These are phyloP conservation scores for Pollachius pollachius DNA, from an alignment of 2,113 vertebrate species.

Conservation along the genomic window DNA sequence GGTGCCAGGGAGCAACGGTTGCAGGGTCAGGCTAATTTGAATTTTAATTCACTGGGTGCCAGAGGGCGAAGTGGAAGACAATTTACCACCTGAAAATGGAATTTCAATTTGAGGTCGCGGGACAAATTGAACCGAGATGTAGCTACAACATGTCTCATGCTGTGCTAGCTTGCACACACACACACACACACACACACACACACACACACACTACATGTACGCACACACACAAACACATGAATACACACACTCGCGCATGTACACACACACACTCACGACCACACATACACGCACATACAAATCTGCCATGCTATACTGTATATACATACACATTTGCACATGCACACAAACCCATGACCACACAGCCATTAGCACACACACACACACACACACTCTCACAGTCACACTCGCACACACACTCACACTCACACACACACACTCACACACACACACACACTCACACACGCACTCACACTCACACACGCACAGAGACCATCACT, in stretches of 20 bases:
- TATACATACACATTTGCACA: slow-evolving; percentile 3
- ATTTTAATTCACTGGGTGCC: slow-evolving; percentile 76
- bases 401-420: slow-evolving; percentile 10
- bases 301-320: neutral
- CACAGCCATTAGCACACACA: slow-evolving; percentile 26
- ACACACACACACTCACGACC: slow-evolving; percentile 31
- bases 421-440: slow-evolving; percentile 18
- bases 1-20: slow-evolving; percentile 59
- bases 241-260: slow-evolving; percentile 14
- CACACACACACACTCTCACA: slow-evolving; percentile 18
- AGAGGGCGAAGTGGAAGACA: slow-evolving; percentile 75
- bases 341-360: slow-evolving; percentile 14
- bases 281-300: slow-evolving; percentile 12
- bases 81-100: slow-evolving; percentile 78
- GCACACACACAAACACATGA: slow-evolving; percentile 3
- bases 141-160: slow-evolving; percentile 68
- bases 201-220: neutral
- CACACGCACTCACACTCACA: slow-evolving; percentile 28
- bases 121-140: slow-evolving; percentile 75
- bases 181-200: neutral
- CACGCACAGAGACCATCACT: neutral
- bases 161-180: slow-evolving; percentile 17
- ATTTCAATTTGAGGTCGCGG: slow-evolving; percentile 75
- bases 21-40: slow-evolving; percentile 75
- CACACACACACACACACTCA: slow-evolving; percentile 17